phyloP scores from a whole-genome alignment of 2,888 invertebrate species.

The Tinea trinotella region DNA sequence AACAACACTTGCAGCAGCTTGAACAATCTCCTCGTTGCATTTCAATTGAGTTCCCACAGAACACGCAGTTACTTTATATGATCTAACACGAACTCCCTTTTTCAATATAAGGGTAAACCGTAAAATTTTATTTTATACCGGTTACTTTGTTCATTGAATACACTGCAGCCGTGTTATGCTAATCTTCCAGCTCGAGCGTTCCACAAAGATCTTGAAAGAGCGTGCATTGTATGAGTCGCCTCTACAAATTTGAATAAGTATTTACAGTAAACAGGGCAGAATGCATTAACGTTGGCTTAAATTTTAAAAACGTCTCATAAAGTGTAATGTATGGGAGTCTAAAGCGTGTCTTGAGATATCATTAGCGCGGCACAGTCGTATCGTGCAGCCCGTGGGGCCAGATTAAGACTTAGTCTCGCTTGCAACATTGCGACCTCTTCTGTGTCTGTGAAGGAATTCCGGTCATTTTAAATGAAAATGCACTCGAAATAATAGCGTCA shows the following conservation, averaged over 20 bases:
- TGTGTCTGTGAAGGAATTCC: slow-evolving; percentile 33
- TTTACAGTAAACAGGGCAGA: slow-evolving; percentile 62
- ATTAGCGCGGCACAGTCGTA: slow-evolving; percentile 50
- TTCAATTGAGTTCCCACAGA: slow-evolving; percentile 39
- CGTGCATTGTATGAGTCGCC: slow-evolving; percentile 46
- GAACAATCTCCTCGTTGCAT: slow-evolving; percentile 30
- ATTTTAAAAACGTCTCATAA: slow-evolving; percentile 70
- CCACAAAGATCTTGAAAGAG: slow-evolving; percentile 47
- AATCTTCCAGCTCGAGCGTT: slow-evolving; percentile 36
- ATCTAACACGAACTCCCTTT: slow-evolving; percentile 49
- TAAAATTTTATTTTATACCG: slow-evolving; percentile 63
- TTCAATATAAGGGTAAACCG: slow-evolving; percentile 60
- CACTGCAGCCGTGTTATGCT: slow-evolving; percentile 51
- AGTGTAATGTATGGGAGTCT: slow-evolving; percentile 67
- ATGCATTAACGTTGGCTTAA: slow-evolving; percentile 67
- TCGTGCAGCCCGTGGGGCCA: slow-evolving; percentile 37
- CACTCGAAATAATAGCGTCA: slow-evolving; percentile 13
- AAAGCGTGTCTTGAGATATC: slow-evolving; percentile 67
- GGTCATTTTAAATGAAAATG: slow-evolving; percentile 38
- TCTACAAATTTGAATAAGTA: slow-evolving; percentile 68
- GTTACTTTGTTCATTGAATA: slow-evolving; percentile 64
- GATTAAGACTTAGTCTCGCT: slow-evolving; percentile 54
- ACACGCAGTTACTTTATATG: slow-evolving; percentile 48
- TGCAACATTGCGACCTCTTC: slow-evolving; percentile 38
- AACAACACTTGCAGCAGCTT: slow-evolving; percentile 20